These are phyloP conservation scores for Galerucella nymphaeae DNA, from an alignment of 2,888 invertebrate species.

Conservation along the genomic window DNA sequence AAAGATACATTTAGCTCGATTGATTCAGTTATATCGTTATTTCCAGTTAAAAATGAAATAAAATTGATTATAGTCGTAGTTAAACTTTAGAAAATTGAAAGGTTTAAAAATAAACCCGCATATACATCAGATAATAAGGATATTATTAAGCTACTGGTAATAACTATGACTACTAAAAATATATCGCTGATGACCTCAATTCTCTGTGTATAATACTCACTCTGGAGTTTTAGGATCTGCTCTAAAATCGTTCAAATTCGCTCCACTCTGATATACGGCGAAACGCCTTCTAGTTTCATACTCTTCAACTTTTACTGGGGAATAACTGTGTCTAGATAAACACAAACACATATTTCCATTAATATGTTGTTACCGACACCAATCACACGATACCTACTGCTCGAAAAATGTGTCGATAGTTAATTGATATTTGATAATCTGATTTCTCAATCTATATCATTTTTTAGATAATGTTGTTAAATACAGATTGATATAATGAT, in stretches of 20 bases:
- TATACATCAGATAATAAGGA: too few relatives aligned
- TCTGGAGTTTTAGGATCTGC: slow-evolving; percentile 16
- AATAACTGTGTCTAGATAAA: not conserved
- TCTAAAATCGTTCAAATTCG: slow-evolving; percentile 2
- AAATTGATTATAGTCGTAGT: too few relatives aligned
- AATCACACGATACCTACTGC: slow-evolving; percentile 1
- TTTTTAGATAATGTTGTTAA: not conserved
- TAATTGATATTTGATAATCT: slow-evolving; percentile 2
- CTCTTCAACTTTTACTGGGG: not conserved
- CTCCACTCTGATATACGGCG: slow-evolving; percentile 27
- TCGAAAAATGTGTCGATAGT: not conserved
- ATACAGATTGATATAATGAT: not conserved
- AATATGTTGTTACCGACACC: not conserved
- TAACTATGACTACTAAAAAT: too few relatives aligned
- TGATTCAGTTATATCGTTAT: too few relatives aligned
- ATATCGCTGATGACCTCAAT: too few relatives aligned
- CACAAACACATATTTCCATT: slow-evolving; percentile 23
- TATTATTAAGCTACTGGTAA: too few relatives aligned
- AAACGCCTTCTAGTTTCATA: slow-evolving; percentile 14
- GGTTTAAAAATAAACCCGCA: too few relatives aligned
- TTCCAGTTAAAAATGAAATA: too few relatives aligned
- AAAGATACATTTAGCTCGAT: too few relatives aligned
- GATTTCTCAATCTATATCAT: slow-evolving; percentile 8
- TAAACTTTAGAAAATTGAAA: too few relatives aligned
- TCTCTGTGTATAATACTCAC: slow-evolving; percentile 12